Evolutionary conservation across 2,113 vertebrate genomes (phyloP), one percentile per base, ranked within the genome.

Genomic region (Sebastes schlegelii): DNA sequence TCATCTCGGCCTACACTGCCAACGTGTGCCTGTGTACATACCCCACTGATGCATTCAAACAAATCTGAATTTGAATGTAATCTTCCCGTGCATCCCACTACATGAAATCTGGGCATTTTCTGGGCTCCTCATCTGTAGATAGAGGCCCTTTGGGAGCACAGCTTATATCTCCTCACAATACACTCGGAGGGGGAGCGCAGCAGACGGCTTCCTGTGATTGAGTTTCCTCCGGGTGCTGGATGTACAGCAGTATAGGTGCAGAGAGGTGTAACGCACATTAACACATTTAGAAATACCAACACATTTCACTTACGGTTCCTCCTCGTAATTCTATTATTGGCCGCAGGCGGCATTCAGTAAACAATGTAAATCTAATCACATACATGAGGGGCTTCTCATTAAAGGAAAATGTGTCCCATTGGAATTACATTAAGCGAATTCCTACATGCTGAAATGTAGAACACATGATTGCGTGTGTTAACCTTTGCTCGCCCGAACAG

Each of bases 331-430:
- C 51, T 72, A 66, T 88, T 86, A 70, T 72, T 60, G 71, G 8
- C 42, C 4, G 68, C 80, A 42, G 17, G 55, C 8, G 1, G 55
- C 67, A 55, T 76, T 90, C 61, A 49, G 82, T 80, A 89, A 90
- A 91, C 91, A 88, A 77, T 80, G 85, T 71, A 82, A 90, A 89
- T 87, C 72, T 84, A 89, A 93, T 92, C 76, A 71, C 81, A 67
- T 89, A 80, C 83, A 82, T 72, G 34, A 85, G 81, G 79, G 9
- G 6, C 49, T 75, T 84, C 66, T 80, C 78, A 87, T 89, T 87
- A 85, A 69, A 82, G 71, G 48, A 11, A 84, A 82, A 88, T 83
- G 81, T 5, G 48, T 74, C 88, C 74, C 54, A 3, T 55, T 26
- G 70, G 79, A 87, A 88, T 86, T 70, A 34, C n/a, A 52, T 72